phyloP scores from a whole-genome alignment of 2,113 vertebrate species.

The Barbus barbus region DNA sequence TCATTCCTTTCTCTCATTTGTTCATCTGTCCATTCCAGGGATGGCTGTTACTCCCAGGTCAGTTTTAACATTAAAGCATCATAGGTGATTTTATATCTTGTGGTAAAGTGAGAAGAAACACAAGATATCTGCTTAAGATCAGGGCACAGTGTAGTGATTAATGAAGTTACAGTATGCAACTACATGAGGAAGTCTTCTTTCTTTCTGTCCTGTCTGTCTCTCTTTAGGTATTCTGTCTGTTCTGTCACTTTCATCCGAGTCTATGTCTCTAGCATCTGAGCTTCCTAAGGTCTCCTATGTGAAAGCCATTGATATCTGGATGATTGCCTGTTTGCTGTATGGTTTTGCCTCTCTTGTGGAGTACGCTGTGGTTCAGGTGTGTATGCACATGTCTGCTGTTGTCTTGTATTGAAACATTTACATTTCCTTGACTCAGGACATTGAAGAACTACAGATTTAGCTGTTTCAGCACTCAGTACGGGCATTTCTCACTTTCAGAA shows the following conservation, averaged over 20 bases:
- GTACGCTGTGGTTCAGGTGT: slow-evolving; percentile 91
- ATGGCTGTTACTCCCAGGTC: slow-evolving; percentile 35
- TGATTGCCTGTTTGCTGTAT: slow-evolving; percentile 93
- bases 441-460: slow-evolving; percentile 8
- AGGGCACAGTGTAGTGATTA: not conserved
- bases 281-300: slow-evolving; percentile 97
- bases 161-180: not conserved
- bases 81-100: not conserved
- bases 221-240: slow-evolving; percentile 92
- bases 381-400: slow-evolving; percentile 16
- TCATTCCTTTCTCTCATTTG: slow-evolving; percentile 43
- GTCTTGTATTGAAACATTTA: slow-evolving; percentile 16
- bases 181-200: not conserved
- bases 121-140: not conserved
- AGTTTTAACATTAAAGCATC: not conserved
- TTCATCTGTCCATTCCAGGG: slow-evolving; percentile 52
- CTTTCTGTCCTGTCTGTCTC: slow-evolving; percentile 14
- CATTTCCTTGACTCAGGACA: not conserved
- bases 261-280: slow-evolving; percentile 88
- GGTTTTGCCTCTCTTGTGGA: slow-evolving; percentile 94
- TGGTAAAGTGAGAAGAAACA: not conserved
- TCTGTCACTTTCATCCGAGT: slow-evolving; percentile 94
- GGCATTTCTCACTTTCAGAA: not conserved
- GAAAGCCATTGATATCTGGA: slow-evolving; percentile 96
- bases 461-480: not conserved